Conservation (phyloP, 2,797 vertebrate species). For the Triplophysa yarkandensis region DNA sequence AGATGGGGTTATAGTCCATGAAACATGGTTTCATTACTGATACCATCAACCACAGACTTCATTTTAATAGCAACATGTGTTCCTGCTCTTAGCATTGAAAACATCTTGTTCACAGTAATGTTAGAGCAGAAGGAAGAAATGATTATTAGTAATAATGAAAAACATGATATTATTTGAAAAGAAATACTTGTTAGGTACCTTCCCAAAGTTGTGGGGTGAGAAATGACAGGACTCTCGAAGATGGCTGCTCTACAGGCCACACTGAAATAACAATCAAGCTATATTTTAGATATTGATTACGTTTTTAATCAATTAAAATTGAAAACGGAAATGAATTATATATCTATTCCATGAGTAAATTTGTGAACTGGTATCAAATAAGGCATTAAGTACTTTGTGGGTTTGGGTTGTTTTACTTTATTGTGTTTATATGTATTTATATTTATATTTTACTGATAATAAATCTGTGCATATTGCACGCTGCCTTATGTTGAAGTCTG, state of each 20-base stretch:
- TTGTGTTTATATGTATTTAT: too few species aligned
- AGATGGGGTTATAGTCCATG: conserved; percentile 30
- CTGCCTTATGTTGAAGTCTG: too few species aligned
- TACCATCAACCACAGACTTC: neutral
- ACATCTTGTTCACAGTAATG: neutral
- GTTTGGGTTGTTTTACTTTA: too few species aligned
- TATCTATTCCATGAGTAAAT: neutral
- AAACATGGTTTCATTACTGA: neutral
- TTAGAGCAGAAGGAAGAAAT: neutral
- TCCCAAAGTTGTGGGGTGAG: conserved; percentile 78
- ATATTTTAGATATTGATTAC: neutral
- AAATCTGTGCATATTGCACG: too few species aligned
- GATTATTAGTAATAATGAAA: neutral
- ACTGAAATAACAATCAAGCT: conserved; percentile 67
- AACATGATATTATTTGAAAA: conserved; percentile 10
- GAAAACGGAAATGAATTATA: neutral
- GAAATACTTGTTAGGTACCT: conserved; percentile 64
- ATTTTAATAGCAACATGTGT: neutral
- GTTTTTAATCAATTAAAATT: too few species aligned
- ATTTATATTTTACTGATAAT: too few species aligned
- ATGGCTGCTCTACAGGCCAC: conserved; percentile 83
- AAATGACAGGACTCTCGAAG: conserved; percentile 87
- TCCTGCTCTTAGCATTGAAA: neutral
- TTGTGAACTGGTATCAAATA: too few species aligned
- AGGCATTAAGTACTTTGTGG: too few species aligned